Conservation (phyloP, 2,888 invertebrate species). For the Liposcelis brunnea region DNA sequence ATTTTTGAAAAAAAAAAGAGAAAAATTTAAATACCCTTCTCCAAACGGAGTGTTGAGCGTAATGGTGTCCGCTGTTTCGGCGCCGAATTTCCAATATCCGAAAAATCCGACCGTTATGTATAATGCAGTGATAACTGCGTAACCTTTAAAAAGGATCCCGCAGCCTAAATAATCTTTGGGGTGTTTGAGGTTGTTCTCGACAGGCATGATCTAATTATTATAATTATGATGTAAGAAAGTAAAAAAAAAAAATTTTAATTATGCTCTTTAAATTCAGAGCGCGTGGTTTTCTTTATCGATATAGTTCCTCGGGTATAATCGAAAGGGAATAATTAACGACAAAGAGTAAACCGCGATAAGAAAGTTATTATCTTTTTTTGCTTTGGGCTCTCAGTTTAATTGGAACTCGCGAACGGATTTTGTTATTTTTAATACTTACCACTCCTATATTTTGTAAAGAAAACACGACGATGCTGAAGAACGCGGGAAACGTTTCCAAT, state of each 20-base stretch:
- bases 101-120: constrained; percentile 86
- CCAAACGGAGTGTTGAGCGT: constrained; percentile 64
- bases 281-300: too few species aligned
- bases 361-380: too few species aligned
- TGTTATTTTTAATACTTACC: constrained; percentile 24
- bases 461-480: constrained; percentile 87
- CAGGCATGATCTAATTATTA: constrained; percentile 57
- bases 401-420: background rate
- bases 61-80: constrained; percentile 56
- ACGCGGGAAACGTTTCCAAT: constrained; percentile 48
- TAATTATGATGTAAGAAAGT: background rate
- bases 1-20: too few species aligned
- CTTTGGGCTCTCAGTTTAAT: too few species aligned
- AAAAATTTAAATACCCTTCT: too few species aligned
- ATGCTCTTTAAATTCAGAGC: too few species aligned
- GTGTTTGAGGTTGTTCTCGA: constrained; percentile 92
- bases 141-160: constrained; percentile 80
- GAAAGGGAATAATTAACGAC: too few species aligned
- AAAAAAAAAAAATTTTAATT: too few species aligned
- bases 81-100: constrained; percentile 78
- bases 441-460: constrained; percentile 66
- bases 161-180: constrained; percentile 82
- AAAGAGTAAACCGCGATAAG: too few species aligned
- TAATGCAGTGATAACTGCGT: constrained; percentile 68
- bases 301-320: too few species aligned